Base-by-base conservation (phyloP, 2,888 invertebrate genomes). In the Slavum lentiscoides region DNA sequence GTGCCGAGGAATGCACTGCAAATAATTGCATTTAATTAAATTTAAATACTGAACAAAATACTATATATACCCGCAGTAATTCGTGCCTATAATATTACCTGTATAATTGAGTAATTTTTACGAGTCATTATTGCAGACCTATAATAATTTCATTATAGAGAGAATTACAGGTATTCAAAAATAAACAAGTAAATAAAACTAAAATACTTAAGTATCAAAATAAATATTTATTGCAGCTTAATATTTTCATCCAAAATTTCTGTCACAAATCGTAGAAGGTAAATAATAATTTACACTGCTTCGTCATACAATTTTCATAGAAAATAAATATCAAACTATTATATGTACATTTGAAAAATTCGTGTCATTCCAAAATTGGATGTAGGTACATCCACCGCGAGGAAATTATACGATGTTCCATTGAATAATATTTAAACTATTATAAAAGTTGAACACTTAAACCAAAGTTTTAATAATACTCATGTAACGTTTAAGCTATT, bases 281-380 rank as follows among this genome's bases (percentile, higher is more conserved):
- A 62, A 77, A 74, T 55, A 19, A 74, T 70, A 72, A 80, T 70
- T 77, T 66, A 80, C 64, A 72, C 58, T 64, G 66, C 55, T 55
- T 72, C 23, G 62, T 66, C 64, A 39, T 66, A 72, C 61, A 80
- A 80, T 80, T 80, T 80, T 80, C 80, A 80, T 58, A 80, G 80
- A 80, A 80, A 80, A 80, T 72, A 43, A 72, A 80, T 70, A 72
- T 19, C 80, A 70, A 72, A 80, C 64, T 58, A 80, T 62, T 61
- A 75, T 73, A 30, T 72, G n/a, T 69, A 76, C 75, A 76, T 49
- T 43, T 74, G 43, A 23, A 76, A 67, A 76, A 76, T 68, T 68
- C 49, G 23, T 58, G 11, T 76, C 15, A 59, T 59, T 76, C n/a
- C 30, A 76, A 76, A 76, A 49, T 49, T 7, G 59, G 43, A 23